A percentile compares a stretch with the other conserved stretches of the same genome.
Evolutionary conservation across 2,888 invertebrate species (phyloP).

Genomic region (Drosophila barbarae): DNA sequence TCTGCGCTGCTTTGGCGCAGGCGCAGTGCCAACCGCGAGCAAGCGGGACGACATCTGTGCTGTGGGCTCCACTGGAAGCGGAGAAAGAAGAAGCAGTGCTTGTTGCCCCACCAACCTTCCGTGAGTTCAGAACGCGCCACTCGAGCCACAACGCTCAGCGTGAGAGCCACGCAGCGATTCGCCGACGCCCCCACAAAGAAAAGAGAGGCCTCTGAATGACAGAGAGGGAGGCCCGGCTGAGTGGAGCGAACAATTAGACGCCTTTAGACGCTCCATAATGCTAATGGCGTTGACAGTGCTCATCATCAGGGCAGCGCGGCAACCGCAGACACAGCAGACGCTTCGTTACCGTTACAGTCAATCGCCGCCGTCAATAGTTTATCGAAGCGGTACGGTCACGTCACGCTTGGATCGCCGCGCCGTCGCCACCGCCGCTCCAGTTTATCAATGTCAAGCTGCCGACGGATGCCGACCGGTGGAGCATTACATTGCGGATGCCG

Average conservation of each 20-base stretch:
- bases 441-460: slow-evolving; percentile 70
- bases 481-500: slow-evolving; percentile 45
- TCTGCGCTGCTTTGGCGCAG: slow-evolving; percentile 67
- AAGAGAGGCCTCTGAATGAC: slow-evolving; percentile 8
- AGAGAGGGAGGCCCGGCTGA: slow-evolving; percentile 10
- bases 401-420: slow-evolving; percentile 62
- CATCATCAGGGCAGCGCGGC: slow-evolving; percentile 68
- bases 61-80: slow-evolving; percentile 58
- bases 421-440: slow-evolving; percentile 56
- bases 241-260: slow-evolving; percentile 66
- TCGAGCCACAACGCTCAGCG: slow-evolving; percentile 62
- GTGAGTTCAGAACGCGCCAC: slow-evolving; percentile 60
- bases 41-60: slow-evolving; percentile 46
- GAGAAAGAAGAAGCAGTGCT: slow-evolving; percentile 37
- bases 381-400: slow-evolving; percentile 74
- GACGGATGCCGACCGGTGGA: slow-evolving; percentile 66
- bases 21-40: slow-evolving; percentile 44
- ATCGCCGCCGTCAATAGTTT: slow-evolving; percentile 56
- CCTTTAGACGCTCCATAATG: slow-evolving; percentile 70
- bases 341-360: slow-evolving; percentile 36
- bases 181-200: slow-evolving; percentile 57
- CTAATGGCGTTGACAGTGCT: slow-evolving; percentile 77
- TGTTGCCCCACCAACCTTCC: slow-evolving; percentile 33
- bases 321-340: slow-evolving; percentile 60
- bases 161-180: slow-evolving; percentile 38